These are phyloP conservation scores for Podarcis cretensis DNA, from an alignment of 2,113 vertebrate species.

Conservation along the genomic window DNA sequence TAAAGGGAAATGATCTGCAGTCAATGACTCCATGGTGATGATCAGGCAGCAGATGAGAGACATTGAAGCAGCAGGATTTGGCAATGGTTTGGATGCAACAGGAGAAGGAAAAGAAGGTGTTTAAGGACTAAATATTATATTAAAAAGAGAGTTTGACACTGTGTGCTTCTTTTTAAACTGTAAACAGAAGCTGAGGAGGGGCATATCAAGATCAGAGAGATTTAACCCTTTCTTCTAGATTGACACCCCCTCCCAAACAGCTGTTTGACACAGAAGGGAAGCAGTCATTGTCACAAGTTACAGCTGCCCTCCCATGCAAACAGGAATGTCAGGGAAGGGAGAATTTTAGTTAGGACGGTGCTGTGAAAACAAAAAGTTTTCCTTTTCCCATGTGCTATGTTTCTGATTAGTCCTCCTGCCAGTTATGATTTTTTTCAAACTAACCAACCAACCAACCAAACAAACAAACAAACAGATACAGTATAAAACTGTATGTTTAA, in stretches of 20 bases:
- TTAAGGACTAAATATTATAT: background rate
- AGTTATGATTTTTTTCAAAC: too few species aligned
- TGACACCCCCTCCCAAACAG: background rate
- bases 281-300: background rate
- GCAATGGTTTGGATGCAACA: background rate
- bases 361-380: background rate
- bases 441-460: too few species aligned
- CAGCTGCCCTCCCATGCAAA: background rate
- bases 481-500: background rate
- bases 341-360: background rate
- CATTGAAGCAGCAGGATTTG: background rate
- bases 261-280: background rate
- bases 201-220: background rate
- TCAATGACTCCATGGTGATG: background rate
- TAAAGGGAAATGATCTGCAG: background rate
- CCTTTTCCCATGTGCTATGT: background rate
- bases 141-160: background rate
- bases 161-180: background rate
- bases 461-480: too few species aligned
- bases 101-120: background rate
- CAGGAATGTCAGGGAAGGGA: background rate
- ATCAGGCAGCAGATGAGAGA: background rate
- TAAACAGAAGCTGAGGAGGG: background rate
- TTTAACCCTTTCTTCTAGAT: background rate
- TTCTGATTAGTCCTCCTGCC: too few species aligned